A percentile compares a stretch with the other conserved stretches of the same genome.
Evolutionary conservation across 1,140 invertebrate genomes (phyloP).

Genomic region (Cydia amplana): DNA sequence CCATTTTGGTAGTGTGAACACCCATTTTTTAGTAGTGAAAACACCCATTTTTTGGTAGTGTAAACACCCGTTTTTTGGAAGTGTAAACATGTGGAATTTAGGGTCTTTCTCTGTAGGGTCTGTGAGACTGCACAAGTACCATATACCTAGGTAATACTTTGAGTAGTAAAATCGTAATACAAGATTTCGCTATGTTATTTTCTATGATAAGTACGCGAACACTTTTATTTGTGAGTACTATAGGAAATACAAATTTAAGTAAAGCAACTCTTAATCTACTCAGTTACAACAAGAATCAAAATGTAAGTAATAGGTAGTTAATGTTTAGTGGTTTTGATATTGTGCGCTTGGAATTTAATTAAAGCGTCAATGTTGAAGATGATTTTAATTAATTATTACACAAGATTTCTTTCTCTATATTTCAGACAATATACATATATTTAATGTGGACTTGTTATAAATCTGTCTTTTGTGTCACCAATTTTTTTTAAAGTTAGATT

Average conservation of each 20-base stretch:
- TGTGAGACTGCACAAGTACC: slow-evolving; percentile 17
- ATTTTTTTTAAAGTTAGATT: too few species aligned
- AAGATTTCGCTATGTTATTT: slow-evolving; percentile 9
- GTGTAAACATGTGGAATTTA: too few species aligned
- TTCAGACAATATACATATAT: background rate
- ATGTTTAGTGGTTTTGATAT: background rate
- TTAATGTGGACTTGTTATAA: background rate
- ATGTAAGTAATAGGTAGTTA: background rate
- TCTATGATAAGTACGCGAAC: slow-evolving; percentile 36
- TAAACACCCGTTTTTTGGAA: too few species aligned
- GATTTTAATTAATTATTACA: background rate
- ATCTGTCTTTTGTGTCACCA: background rate
- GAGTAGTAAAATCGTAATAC: slow-evolving; percentile 25
- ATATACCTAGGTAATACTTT: background rate
- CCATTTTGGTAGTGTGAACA: too few species aligned
- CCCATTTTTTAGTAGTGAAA: too few species aligned
- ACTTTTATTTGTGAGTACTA: slow-evolving; percentile 43
- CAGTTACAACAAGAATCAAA: slow-evolving; percentile 44
- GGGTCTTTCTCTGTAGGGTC: background rate
- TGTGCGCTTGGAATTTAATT: slow-evolving; percentile 1
- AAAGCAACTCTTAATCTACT: slow-evolving; percentile 43
- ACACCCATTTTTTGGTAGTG: too few species aligned
- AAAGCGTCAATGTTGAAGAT: background rate
- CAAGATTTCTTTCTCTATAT: background rate
- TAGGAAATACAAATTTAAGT: slow-evolving; percentile 43